Base-by-base conservation (phyloP, 1,140 invertebrate species). In the Rhyacophila brunnea region DNA sequence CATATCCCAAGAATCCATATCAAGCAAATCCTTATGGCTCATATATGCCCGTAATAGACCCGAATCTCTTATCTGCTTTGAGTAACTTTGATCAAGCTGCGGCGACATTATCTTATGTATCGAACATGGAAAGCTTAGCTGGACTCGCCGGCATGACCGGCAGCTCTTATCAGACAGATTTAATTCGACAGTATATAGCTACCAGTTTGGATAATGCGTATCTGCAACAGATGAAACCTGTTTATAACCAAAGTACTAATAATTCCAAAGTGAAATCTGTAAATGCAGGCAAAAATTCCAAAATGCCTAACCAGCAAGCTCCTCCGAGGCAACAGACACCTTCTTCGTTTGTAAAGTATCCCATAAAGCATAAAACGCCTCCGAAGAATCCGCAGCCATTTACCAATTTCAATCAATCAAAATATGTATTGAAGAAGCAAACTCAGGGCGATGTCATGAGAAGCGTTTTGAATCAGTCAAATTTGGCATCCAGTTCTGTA, bases 401-500 rank as follows among this genome's bases (percentile, higher is more conserved):
- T 28, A 23, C 18, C 55, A 13, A 50, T 10, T 23, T 28, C 23
- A 15, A 6, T 32, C n/a, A 43, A 34, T 58, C 35, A 38, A 28
- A 28, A 28, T 28, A 28, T 9, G 23, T 28, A 5, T 28, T 28
- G 9, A 28, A 28, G 9, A 28, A 28, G 9, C 23, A 28, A 28
- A 28, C 23, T 28, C 23, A 28, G 9, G 23, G 23, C 9, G 23
- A 28, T 28, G 23, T 28, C 9, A 28, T 28, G 23, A 28, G 17
- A 69, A 71, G 0, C 72, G 69, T 49, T 72, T 74, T 71, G 73
- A 73, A 0, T 70, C 71, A 13, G 72, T 74, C n/a, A 52, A 74
- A 28, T 28, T 17, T 23, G 32, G 17, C 48, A 10, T 17, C 34
- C 19, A 72, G 72, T 1, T 60, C 73, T 10, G 72, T 73, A 1